Evolutionary conservation across 2,797 vertebrate species (phyloP), one percentile per base, ranked within the genome.

Genomic region (Orientallactaga sibirica): DNA sequence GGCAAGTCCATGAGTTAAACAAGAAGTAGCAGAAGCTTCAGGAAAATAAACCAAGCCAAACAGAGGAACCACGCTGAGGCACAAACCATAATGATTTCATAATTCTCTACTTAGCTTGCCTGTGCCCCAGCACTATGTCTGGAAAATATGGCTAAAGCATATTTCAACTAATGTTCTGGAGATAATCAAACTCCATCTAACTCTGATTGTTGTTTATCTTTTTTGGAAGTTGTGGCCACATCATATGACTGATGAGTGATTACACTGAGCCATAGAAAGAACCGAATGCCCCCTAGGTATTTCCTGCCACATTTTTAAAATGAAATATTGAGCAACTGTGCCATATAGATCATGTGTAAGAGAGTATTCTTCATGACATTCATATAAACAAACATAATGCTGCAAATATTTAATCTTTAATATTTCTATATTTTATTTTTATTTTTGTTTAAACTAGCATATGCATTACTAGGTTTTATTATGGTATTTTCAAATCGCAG

Each of bases 1-100:
- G 41, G 29, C 48, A 97, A 92, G 71, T 96, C 33, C 6, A 96
- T 96, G 86, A 95, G 90, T 96, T 97, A 97, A 97, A 97, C 71
- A 97, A 94, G 93, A 97, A 96, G 91, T 87, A 92, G 92, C 91
- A 95, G 92, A 75, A 95, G 94, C 37, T 87, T 85, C 84, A 82
- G 95, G 94, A 76, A 95, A 55, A 9, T 41, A 22, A 71, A 10
- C 20, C 25, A 70, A 90, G 41, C 68, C 66, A 92, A 95, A 80
- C 20, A 86, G 95, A 93, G 68, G 29, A 93, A 66, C 62, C 52
- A 84, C 61, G 14, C 58, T 88, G 58, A 95, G 55, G 95, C 86
- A 91, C 73, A 94, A 97, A 95, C 29, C 92, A 9, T 58, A 92
- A 93, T 94, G 96, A 97, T 94, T 97, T 96, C 83, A 88, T 27